Percentiles rank a stretch among this genome's conserved stretches.
Evolutionary conservation across 2,113 vertebrate species (phyloP).

Genomic region (Stigmatopora nigra): DNA sequence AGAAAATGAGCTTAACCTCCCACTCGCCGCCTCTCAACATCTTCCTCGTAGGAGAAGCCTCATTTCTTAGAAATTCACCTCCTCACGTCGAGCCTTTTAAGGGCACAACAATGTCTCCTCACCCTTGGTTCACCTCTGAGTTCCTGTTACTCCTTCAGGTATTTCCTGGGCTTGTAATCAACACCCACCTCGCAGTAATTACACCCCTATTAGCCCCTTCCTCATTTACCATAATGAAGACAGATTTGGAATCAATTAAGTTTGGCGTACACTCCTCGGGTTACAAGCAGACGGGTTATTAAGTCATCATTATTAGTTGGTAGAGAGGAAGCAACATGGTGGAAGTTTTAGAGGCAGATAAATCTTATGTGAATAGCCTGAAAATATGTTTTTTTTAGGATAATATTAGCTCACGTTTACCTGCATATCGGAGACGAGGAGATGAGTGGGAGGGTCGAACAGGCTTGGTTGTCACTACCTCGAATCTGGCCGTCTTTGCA

Average conservation of each 20-base stretch:
- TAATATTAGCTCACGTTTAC: slow-evolving; percentile 51
- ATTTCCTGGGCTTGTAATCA: slow-evolving; percentile 67
- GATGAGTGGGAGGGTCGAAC: slow-evolving; percentile 68
- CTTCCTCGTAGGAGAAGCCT: slow-evolving; percentile 47
- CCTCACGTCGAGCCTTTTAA: slow-evolving; percentile 57
- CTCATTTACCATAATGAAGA: slow-evolving; percentile 51
- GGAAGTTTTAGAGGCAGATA: slow-evolving; percentile 45
- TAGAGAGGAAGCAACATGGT: slow-evolving; percentile 48
- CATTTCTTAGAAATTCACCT: slow-evolving; percentile 43
- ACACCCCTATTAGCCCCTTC: slow-evolving; percentile 22
- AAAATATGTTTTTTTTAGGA: slow-evolving; percentile 15
- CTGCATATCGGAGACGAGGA: slow-evolving; percentile 80
- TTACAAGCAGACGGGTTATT: slow-evolving; percentile 48
- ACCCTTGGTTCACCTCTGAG: slow-evolving; percentile 31
- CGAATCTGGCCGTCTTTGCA: slow-evolving; percentile 79
- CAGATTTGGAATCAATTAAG: slow-evolving; percentile 53
- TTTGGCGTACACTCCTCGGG: slow-evolving; percentile 34
- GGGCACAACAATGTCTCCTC: slow-evolving; percentile 45
- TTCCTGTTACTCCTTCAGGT: slow-evolving; percentile 67
- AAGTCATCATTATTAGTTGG: slow-evolving; percentile 46
- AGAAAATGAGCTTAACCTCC: slow-evolving; percentile 27
- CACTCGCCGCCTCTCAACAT: slow-evolving; percentile 38
- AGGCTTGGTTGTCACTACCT: slow-evolving; percentile 72
- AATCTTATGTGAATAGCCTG: slow-evolving; percentile 21
- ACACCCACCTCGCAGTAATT: slow-evolving; percentile 27